A percentile compares a stretch with the other conserved stretches of the same genome.
These are phyloP conservation scores for Anthopleura sola DNA, from an alignment of 64 coral and sea anemone genomes.

Conservation along the genomic window DNA sequence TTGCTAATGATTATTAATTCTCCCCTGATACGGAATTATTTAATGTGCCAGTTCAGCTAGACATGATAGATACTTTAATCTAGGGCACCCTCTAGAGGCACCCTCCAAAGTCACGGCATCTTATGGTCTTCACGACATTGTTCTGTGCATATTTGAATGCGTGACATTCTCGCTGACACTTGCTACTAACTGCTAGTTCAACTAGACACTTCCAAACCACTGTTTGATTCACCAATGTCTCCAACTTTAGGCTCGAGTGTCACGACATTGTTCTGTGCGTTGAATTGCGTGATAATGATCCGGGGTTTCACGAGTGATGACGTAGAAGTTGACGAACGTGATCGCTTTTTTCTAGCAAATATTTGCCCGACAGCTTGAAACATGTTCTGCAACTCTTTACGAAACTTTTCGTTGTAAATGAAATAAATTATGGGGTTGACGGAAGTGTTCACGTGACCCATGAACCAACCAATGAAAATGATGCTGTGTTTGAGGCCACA, in stretches of 20 bases:
- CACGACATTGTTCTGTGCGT: neutral
- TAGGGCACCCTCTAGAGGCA: too few relatives aligned
- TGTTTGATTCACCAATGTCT: neutral
- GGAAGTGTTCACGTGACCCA: conserved; percentile 50
- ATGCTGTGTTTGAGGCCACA: conserved; percentile 7
- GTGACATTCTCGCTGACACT: too few relatives aligned
- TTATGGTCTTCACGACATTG: too few relatives aligned
- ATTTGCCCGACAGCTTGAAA: neutral
- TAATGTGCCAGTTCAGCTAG: too few relatives aligned
- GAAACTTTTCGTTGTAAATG: conserved; percentile 50
- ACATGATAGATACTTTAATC: too few relatives aligned
- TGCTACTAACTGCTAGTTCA: too few relatives aligned
- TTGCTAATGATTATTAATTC: too few relatives aligned
- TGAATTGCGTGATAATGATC: neutral
- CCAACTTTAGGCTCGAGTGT: neutral
- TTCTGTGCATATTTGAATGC: too few relatives aligned
- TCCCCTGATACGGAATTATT: too few relatives aligned
- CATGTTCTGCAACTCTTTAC: neutral
- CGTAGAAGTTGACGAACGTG: neutral
- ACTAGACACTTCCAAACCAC: neutral
- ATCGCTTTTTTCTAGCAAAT: neutral
- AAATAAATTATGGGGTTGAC: conserved; percentile 47
- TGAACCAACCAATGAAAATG: conserved; percentile 56
- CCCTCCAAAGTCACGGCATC: too few relatives aligned
- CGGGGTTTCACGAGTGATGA: neutral